Evolutionary conservation across 2,888 invertebrate species (phyloP).

Genomic region (Eupithecia inturbata): DNA sequence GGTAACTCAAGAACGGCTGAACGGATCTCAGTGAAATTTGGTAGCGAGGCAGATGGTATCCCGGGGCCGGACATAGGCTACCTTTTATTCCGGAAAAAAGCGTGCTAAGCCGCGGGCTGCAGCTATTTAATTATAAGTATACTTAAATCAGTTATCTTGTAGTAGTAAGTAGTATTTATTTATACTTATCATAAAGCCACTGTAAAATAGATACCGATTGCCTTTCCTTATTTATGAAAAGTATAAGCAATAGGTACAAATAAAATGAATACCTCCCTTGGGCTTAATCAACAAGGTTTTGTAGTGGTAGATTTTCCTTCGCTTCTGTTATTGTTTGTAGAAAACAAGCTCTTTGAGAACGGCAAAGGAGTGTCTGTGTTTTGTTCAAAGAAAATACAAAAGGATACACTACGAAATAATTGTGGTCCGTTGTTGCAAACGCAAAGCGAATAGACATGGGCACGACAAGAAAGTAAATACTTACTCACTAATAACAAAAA

Average conservation of each 20-base stretch:
- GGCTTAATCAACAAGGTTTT: conserved; percentile 4
- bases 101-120: too few relatives aligned
- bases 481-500: neutral
- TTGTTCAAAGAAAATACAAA: conserved; percentile 32
- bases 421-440: conserved; percentile 19
- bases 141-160: neutral
- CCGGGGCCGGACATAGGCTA: too few relatives aligned
- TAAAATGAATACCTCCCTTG: neutral
- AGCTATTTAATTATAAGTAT: too few relatives aligned
- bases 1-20: too few relatives aligned
- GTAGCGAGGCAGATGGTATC: too few relatives aligned
- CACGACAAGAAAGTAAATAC: conserved; percentile 3
- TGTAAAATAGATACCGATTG: neutral
- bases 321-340: conserved; percentile 53
- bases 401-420: conserved; percentile 28
- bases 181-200: neutral
- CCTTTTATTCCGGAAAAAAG: too few relatives aligned
- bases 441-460: conserved; percentile 32
- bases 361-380: conserved; percentile 54
- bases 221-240: neutral
- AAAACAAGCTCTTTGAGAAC: conserved; percentile 62
- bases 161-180: neutral
- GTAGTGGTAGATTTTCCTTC: conserved; percentile 31
- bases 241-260: neutral
- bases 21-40: too few relatives aligned